Base-by-base conservation (phyloP, 2,113 vertebrate species). In the Aegotheles bennettii region DNA sequence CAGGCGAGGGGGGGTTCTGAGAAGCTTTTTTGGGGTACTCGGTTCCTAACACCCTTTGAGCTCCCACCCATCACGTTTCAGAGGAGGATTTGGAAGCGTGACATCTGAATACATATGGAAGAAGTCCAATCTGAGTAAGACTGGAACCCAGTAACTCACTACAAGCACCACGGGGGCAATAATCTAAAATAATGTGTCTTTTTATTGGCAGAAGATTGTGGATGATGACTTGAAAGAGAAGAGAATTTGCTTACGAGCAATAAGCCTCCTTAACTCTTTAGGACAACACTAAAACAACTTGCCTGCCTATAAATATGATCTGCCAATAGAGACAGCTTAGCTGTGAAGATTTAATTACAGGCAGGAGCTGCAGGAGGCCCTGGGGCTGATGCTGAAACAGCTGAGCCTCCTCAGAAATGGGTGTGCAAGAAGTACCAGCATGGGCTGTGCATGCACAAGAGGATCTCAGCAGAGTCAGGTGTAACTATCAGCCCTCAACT, bases 311-410 rank as follows among this genome's bases (percentile, higher is more conserved):
- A 93, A 94, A 92, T 79, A 83, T 3, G 15, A 69, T 8, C 92
- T 95, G 95, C 88, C 94, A 50, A 73, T 26, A 15, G 88, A 76
- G 82, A 9, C 48, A 8, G 65, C 63, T 80, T 33, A 42, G 90
- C 85, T 54, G 79, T 0, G 63, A 73, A 57, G 78, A 73, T 88
- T 94, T 88, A 89, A 94, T 87, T 73, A 51, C 87, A 85, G 81
- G 75, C 90, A 87, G 94, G 92, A 95, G 87, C 74, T 79, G 85
- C 81, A 13, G 81, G 82, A 89, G 82, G 61, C 65, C 73, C 33
- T 0, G 2, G 40, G 60, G 81, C 68, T 50, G 84, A 14, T 47
- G 24, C 29, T 1, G 1, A 24, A 47, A 16, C 60, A 29, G 56
- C 69, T 7, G 56, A 94, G 42, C 38, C 33, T 45, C 38, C 8